Evolutionary conservation across 2,888 invertebrate species (phyloP), one percentile per base, ranked within the genome.

Genomic region (Griposia aprilina): DNA sequence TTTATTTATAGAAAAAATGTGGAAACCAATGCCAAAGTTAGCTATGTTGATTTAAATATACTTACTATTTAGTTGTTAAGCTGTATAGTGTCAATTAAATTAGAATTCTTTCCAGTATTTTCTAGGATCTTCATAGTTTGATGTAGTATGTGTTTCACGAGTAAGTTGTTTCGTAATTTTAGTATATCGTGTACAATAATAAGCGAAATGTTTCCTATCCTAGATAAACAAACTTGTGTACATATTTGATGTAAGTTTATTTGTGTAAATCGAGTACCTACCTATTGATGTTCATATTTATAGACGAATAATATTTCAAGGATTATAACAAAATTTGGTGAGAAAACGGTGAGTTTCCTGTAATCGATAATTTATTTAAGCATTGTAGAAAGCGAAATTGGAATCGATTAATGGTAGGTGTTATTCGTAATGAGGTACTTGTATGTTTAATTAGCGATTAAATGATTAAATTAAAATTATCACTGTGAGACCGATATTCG

Each of bases 11-110:
- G 92, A 94, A 94, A 90, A 92, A 94, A 94, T 94, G 93, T 94
- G 95, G 93, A 96, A 97, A 96, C 96, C 94, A 96, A 97, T 97
- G 97, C 97, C 97, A 97, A 97, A 97, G 97, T 96, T 97, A 97
- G 96, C 95, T 96, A 96, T 94, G 95, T 96, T 97, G 96, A 95
- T 95, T 96, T 95, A 78, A 84, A 84, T 94, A 93, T 74, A 91
- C 86, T 89, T 94, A 94, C 91, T 92, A 91, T 95, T 96, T 96
- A 96, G 93, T 94, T 94, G n/a, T 91, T 95, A 96, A 95, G 94
- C 91, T 97, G 96, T 97, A 96, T 96, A 97, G 94, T 95, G 97
- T 97, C 97, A 97, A 97, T 97, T 97, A 96, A 93, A 92, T 92
- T 93, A 92, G 90, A 89, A 92, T 92, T 93, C 94, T 94, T 95